Evolutionary conservation across 2,113 vertebrate species (phyloP).

Genomic region (Atherinomorus stipes): DNA sequence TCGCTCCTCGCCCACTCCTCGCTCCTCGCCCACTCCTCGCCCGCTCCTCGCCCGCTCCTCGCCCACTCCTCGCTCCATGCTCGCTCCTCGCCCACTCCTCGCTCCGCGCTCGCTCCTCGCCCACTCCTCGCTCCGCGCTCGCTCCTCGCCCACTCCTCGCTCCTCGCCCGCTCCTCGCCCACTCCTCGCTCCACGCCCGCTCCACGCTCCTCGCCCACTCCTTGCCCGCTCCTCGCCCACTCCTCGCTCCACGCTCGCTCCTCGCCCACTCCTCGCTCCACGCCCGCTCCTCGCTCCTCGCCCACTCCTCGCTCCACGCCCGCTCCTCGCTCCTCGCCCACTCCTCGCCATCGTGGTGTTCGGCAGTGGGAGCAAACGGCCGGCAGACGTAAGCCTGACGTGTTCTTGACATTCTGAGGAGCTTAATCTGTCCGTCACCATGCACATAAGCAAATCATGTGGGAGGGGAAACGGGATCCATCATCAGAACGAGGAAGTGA

Average conservation of each 20-base stretch:
- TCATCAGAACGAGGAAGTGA: constrained; percentile 63
- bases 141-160: constrained; percentile 31
- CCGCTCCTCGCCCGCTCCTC: constrained; percentile 43
- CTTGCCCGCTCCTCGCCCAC: no score
- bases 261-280: constrained; percentile 41
- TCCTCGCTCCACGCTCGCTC: no score
- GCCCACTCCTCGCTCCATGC: no score
- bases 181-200: constrained; percentile 17
- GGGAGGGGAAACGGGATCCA: constrained; percentile 27
- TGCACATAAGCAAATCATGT: constrained; percentile 60
- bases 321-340: constrained; percentile 41
- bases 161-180: no score
- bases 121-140: no score
- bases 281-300: no score
- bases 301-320: constrained; percentile 12
- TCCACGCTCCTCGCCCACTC: constrained; percentile 43
- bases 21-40: constrained; percentile 6
- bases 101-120: no score
- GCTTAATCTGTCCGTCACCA: constrained; percentile 66
- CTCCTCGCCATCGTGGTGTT: constrained; percentile 34
- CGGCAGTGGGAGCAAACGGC: constrained; percentile 30
- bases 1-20: constrained; percentile 39
- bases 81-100: constrained; percentile 28
- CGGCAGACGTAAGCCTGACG: constrained; percentile 18
- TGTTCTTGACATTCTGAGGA: constrained; percentile 46